These are phyloP conservation scores for Pristionchus mayeri DNA, from an alignment of 2,888 invertebrate genomes.

Conservation along the genomic window DNA sequence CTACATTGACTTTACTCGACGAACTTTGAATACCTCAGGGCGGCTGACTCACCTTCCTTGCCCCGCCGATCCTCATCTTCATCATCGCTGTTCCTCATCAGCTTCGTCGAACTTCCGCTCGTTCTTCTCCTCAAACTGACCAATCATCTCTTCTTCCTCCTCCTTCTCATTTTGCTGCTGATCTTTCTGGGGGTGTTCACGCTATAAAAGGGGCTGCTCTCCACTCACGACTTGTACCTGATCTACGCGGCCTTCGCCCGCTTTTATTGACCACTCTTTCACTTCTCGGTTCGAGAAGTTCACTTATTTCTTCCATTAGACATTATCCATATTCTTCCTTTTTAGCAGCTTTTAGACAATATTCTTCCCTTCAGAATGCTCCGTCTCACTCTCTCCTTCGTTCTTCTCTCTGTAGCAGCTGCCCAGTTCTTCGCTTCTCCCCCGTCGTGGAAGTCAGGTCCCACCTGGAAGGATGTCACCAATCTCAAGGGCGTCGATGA, in stretches of 20 bases:
- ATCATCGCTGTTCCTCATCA: not conserved
- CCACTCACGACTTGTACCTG: conserved; percentile 20
- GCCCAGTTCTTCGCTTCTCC: conserved; percentile 20
- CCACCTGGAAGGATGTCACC: conserved; percentile 37
- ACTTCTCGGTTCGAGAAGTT: not conserved
- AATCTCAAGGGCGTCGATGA: conserved; percentile 47
- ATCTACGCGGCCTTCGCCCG: not conserved
- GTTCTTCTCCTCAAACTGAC: not conserved
- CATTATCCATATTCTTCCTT: too few species aligned
- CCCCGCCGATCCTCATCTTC: not conserved
- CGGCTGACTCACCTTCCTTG: not conserved
- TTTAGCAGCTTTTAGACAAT: not conserved
- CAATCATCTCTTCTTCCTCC: not conserved
- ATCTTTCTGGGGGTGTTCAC: conserved; percentile 10
- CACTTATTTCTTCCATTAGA: too few species aligned
- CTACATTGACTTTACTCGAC: too few species aligned
- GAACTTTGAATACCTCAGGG: too few species aligned
- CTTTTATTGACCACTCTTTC: not conserved
- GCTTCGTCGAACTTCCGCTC: not conserved
- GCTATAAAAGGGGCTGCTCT: conserved; percentile 23
- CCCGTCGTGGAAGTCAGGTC: not conserved
- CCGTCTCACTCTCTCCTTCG: not conserved
- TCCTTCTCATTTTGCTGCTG: conserved; percentile 14
- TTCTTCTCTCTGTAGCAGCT: not conserved
- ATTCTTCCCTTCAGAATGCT: conserved; percentile 12